Evolutionary conservation across 1,140 invertebrate genomes (phyloP), one percentile per base, ranked within the genome.

Genomic region (Drosophila nebulosa): DNA sequence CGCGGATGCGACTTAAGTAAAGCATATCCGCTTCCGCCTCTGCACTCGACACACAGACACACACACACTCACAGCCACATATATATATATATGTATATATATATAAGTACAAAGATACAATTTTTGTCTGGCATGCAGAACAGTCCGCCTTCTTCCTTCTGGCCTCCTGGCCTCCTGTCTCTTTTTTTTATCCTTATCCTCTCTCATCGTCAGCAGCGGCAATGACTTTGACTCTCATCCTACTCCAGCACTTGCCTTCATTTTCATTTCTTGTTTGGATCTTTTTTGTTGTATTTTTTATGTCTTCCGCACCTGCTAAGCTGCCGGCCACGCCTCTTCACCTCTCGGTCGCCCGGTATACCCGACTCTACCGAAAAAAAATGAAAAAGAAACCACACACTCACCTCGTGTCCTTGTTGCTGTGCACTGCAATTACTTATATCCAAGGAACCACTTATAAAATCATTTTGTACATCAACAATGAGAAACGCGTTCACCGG

Each of bases 381-480:
- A 7, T 3, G 3, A 21, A 46, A 46, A 21, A 46, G 14, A 46
- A 46, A 32, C 39, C 62, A 36, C 59, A 36, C 59, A 52, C 36
- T 93, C 80, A 95, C 95, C 93, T 97, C 96, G 27, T 94, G 94
- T 65, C 96, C 97, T 91, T 98, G 96, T 69, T 99, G 97, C 80
- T 97, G 95, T 21, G 98, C 98, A 56, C 97, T 96, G 92, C 97
- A 98, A 79, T 98, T 96, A 90, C 95, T 96, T 79, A 99, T 96
- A 80, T 98, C 96, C 57, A 99, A 93, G 10, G 97, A 97, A 51
- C 98, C 98, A 62, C 95, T 95, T 84, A 99, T 98, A 92, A 99
- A 99, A 92, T 99, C 98, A 92, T 99, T 99, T 92, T 99, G 98
- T 3, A 99, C 98, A 92, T 99, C 98, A 53, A 99, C 97, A 65